phyloP scores from a whole-genome alignment of 23 tunicate species.

The Phallusia fumigata region DNA sequence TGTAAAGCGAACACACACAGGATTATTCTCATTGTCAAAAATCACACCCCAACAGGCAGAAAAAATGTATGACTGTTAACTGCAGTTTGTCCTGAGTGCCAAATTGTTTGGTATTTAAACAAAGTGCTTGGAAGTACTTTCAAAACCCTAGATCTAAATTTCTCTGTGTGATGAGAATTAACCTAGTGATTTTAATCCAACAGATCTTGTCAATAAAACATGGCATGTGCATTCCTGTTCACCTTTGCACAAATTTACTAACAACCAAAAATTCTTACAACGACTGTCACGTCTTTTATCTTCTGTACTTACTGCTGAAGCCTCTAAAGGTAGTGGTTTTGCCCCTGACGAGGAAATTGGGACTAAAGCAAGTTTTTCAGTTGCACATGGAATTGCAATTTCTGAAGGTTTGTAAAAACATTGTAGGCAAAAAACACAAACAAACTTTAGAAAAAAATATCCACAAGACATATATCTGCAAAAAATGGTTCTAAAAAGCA shows the following conservation, averaged over 20 bases:
- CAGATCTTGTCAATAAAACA: slow-evolving; percentile 34
- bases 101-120: no score
- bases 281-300: slow-evolving; percentile 33
- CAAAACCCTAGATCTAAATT: no score
- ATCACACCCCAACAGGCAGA: neutral
- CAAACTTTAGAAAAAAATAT: no score
- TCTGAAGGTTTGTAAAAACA: slow-evolving; percentile 9
- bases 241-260: slow-evolving; percentile 27
- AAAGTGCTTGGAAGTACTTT: no score
- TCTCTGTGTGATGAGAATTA: no score
- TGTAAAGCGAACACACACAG: no score
- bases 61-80: neutral
- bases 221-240: slow-evolving; percentile 34
- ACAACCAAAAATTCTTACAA: slow-evolving; percentile 12
- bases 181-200: no score
- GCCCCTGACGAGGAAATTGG: slow-evolving; percentile 30
- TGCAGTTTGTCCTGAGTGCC: no score
- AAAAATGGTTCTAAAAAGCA: no score
- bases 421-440: no score
- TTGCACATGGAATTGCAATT: slow-evolving; percentile 29
- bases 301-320: slow-evolving; percentile 21
- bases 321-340: slow-evolving; percentile 17
- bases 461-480: no score
- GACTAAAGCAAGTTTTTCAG: slow-evolving; percentile 16
- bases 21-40: no score